These are phyloP conservation scores for Prunella fulvescens DNA, from an alignment of 2,113 vertebrate species.

Conservation along the genomic window DNA sequence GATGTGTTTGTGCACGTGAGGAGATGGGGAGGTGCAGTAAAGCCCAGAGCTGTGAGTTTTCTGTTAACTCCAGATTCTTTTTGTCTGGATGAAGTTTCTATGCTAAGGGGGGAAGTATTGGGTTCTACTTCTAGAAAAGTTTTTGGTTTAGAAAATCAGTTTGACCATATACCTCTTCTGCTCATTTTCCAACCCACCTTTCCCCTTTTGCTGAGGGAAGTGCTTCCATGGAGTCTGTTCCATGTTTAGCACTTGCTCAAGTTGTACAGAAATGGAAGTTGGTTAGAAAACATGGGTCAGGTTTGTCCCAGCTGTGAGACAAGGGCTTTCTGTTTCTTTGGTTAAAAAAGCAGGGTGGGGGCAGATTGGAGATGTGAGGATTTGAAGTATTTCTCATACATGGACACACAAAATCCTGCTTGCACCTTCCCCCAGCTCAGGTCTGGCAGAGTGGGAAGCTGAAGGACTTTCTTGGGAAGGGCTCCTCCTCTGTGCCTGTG, in stretches of 20 bases:
- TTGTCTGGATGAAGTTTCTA: neutral
- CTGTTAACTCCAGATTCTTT: neutral
- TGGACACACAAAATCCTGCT: neutral
- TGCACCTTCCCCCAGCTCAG: neutral
- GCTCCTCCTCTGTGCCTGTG: neutral
- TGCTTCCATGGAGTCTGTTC: neutral
- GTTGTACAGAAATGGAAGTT: neutral
- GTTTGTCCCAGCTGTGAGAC: neutral
- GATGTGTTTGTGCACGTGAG: neutral
- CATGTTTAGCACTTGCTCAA: neutral
- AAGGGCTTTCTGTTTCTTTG: neutral
- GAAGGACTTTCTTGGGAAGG: neutral
- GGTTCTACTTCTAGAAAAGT: neutral
- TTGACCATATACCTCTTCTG: neutral
- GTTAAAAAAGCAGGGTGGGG: neutral
- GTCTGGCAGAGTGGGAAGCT: neutral
- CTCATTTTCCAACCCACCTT: neutral
- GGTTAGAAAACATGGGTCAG: neutral
- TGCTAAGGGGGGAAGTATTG: neutral
- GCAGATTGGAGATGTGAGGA: neutral
- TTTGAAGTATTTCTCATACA: neutral
- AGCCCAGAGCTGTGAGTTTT: neutral
- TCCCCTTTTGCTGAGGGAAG: neutral
- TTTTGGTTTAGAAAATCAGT: neutral
- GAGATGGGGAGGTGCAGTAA: neutral